Conservation (phyloP, 2,113 vertebrate genomes). For the Pelecanus crispus region DNA sequence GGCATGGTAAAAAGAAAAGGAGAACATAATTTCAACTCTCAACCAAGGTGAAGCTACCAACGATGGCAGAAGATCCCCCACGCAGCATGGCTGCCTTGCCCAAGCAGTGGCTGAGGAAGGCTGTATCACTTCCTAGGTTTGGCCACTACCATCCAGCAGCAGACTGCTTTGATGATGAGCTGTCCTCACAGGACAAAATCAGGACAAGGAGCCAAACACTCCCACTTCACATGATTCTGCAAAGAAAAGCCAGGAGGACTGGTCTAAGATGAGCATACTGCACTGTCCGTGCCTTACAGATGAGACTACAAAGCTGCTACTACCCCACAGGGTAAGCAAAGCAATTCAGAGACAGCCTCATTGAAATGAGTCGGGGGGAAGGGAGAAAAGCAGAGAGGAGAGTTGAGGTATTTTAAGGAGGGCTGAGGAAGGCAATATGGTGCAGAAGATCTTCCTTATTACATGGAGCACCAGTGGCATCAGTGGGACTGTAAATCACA, state of each 20-base stretch:
- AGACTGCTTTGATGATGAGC: background rate
- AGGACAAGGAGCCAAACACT: background rate
- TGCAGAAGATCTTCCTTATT: background rate
- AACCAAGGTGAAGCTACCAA: background rate
- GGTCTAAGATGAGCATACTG: background rate
- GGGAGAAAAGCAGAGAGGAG: background rate
- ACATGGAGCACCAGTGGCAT: background rate
- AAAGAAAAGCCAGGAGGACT: background rate
- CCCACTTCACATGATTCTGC: background rate
- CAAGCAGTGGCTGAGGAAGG: background rate
- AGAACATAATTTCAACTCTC: background rate
- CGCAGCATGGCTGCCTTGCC: background rate
- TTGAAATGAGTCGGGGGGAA: background rate
- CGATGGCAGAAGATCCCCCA: background rate
- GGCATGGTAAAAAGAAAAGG: background rate
- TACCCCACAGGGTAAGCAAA: background rate
- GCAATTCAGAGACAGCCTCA: background rate
- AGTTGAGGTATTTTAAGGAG: background rate
- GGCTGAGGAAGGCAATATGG: background rate
- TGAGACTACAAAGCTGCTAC: background rate
- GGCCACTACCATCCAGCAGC: background rate
- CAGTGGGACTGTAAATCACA: background rate
- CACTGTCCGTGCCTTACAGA: background rate
- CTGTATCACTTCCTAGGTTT: background rate
- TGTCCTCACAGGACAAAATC: background rate